Conservation (phyloP, 2,113 vertebrate genomes). For the Rhinolophus sinicus region DNA sequence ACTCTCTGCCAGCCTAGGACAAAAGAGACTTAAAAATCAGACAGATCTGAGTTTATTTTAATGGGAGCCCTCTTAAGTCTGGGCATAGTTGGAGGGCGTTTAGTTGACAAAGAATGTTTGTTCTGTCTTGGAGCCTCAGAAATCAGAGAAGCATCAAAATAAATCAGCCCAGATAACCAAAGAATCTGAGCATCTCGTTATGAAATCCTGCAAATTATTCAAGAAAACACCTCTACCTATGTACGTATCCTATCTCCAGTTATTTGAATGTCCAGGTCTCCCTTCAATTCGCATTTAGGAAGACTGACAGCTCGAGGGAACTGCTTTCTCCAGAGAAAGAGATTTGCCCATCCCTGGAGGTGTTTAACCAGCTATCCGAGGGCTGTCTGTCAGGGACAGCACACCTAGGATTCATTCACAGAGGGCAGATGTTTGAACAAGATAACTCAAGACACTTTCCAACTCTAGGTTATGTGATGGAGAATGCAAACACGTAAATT, state of each 20-base stretch:
- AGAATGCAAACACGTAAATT: background rate
- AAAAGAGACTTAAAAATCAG: constrained; percentile 69
- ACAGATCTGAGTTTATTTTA: constrained; percentile 44
- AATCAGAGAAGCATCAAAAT: constrained; percentile 25
- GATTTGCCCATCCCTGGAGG: background rate
- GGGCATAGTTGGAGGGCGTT: constrained; percentile 27
- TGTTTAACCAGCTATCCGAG: background rate
- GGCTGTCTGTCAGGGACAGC: background rate
- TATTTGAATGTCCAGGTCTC: background rate
- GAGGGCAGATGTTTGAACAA: background rate
- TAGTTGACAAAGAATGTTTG: constrained; percentile 53
- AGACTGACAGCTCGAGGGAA: background rate
- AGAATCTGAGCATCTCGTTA: background rate
- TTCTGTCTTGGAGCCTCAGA: constrained; percentile 17
- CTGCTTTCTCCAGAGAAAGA: background rate
- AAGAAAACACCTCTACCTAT: background rate
- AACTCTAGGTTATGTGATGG: background rate
- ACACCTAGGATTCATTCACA: background rate
- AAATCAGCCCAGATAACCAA: constrained; percentile 1
- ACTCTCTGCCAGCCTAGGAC: constrained; percentile 18
- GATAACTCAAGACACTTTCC: background rate
- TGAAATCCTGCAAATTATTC: background rate
- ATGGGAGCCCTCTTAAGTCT: constrained; percentile 32
- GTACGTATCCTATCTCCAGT: background rate
- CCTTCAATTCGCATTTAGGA: background rate